Conservation (phyloP, 2,888 invertebrate genomes). For the Rhabditoides inermis region DNA sequence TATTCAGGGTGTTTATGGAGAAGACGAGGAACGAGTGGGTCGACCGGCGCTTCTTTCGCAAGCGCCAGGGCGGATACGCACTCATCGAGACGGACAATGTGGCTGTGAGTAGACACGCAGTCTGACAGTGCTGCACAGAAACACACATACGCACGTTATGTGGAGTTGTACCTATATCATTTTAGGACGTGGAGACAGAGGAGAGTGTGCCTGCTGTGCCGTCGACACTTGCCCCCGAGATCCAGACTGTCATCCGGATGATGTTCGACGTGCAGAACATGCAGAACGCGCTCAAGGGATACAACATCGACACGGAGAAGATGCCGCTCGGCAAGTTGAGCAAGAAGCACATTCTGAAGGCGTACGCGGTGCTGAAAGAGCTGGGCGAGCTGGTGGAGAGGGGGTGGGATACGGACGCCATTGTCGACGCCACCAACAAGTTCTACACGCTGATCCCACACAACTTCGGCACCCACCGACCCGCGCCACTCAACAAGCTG, state of each 20-base stretch:
- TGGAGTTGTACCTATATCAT: no score
- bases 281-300: constrained; percentile 84
- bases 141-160: no score
- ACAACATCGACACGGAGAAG: constrained; percentile 89
- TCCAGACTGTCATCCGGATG: constrained; percentile 70
- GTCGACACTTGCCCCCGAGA: no score
- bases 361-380: constrained; percentile 68
- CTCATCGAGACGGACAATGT: constrained; percentile 82
- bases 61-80: constrained; percentile 68
- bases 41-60: constrained; percentile 64
- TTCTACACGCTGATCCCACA: constrained; percentile 95
- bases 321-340: constrained; percentile 96
- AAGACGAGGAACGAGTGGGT: constrained; percentile 77
- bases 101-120: constrained; percentile 23
- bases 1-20: constrained; percentile 62
- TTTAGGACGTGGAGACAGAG: constrained; percentile 3
- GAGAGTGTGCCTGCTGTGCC: no score
- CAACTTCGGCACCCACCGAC: constrained; percentile 75
- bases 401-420: not conserved
- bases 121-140: no score
- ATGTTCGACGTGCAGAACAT: constrained; percentile 85
- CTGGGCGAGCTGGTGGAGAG: no score
- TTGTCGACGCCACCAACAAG: constrained; percentile 26
- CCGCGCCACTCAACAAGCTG: constrained; percentile 70
- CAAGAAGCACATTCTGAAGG: constrained; percentile 76